Conservation (phyloP, 2,888 invertebrate species). For the Anthophora plumipes region DNA sequence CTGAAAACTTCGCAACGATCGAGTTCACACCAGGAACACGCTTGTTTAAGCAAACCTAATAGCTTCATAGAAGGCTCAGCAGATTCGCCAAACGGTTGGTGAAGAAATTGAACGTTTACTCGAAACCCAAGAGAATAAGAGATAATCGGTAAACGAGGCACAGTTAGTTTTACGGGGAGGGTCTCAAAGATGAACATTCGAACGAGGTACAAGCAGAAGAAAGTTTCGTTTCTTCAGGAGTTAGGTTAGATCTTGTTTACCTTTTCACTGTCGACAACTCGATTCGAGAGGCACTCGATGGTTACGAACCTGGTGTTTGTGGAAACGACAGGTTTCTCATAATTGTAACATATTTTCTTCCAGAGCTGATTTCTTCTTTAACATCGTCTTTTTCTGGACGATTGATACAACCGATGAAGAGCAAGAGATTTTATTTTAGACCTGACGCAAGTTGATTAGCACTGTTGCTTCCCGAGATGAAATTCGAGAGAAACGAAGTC, state of each 20-base stretch:
- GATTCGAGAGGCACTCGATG: constrained; percentile 30
- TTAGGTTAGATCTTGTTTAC: constrained; percentile 48
- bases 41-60: constrained; percentile 45
- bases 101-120: constrained; percentile 6
- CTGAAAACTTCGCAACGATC: no score
- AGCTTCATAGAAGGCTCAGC: constrained; percentile 62
- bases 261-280: constrained; percentile 54
- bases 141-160: constrained; percentile 56
- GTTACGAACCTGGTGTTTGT: constrained; percentile 24
- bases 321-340: constrained; percentile 26
- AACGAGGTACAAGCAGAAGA: neutral
- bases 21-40: constrained; percentile 37
- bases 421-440: no score
- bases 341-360: constrained; percentile 9
- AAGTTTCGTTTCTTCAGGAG: constrained; percentile 13
- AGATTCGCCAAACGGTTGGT: constrained; percentile 20
- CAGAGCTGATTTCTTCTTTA: neutral
- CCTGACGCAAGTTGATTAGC: no score
- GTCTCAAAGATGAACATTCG: neutral
- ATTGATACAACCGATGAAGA: no score
- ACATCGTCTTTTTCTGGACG: neutral
- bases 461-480: no score
- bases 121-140: constrained; percentile 47
- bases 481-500: no score
- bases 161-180: constrained; percentile 46